These are phyloP conservation scores for Dicyrtoma fusca DNA, from an alignment of 2,888 invertebrate species.

Conservation along the genomic window DNA sequence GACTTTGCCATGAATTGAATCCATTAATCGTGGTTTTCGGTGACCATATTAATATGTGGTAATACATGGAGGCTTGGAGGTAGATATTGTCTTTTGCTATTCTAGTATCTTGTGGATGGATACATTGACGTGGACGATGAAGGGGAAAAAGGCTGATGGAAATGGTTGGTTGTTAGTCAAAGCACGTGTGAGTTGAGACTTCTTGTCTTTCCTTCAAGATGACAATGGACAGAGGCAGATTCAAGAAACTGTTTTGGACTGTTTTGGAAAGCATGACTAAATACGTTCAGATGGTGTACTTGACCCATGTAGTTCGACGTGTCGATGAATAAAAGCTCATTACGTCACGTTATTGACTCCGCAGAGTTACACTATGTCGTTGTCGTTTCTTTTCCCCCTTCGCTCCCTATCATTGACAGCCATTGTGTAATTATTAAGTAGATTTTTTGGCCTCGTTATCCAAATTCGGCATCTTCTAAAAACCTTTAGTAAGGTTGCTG, in stretches of 20 bases:
- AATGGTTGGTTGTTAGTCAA: background rate
- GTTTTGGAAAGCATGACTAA: constrained; percentile 28
- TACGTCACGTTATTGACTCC: constrained; percentile 2
- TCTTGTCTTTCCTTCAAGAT: constrained; percentile 16
- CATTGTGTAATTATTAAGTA: constrained; percentile 23
- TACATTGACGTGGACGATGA: too few species aligned
- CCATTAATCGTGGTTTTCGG: too few species aligned
- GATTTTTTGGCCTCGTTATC: constrained; percentile 51
- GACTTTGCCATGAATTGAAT: too few species aligned
- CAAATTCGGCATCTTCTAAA: constrained; percentile 43
- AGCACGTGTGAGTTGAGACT: background rate
- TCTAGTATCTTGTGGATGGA: too few species aligned
- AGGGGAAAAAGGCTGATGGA: too few species aligned
- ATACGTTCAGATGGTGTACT: constrained; percentile 18
- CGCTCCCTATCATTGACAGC: background rate
- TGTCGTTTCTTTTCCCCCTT: background rate
- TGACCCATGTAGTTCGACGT: constrained; percentile 15
- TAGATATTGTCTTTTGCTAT: too few species aligned
- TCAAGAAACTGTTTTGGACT: background rate
- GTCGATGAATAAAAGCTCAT: background rate
- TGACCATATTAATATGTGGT: too few species aligned
- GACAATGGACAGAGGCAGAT: constrained; percentile 9
- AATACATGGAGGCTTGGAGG: too few species aligned
- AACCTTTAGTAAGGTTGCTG: constrained; percentile 52
- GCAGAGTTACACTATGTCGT: background rate